Evolutionary conservation across 2,113 vertebrate genomes (phyloP), one percentile per base, ranked within the genome.

Genomic region (Nibea coibor): DNA sequence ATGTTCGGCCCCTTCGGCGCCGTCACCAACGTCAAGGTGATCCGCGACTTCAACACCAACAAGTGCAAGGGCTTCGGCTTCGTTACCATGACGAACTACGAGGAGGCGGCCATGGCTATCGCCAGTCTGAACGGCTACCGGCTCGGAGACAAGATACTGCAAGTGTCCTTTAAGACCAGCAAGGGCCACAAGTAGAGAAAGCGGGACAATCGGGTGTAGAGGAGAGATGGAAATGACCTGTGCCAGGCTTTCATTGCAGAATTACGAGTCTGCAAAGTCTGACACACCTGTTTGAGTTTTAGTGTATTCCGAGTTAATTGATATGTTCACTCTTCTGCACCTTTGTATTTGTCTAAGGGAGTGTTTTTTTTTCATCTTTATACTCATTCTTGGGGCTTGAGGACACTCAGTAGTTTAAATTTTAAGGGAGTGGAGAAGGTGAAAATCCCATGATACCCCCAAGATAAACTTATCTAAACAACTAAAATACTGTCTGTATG

Each of bases 61-160:
- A 99, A 99, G 96, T 99, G 98, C 96, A 99, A 99, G 95, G 98
- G 98, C 88, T 99, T 99, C 91, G 98, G 98, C 91, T 99, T 99
- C 94, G 98, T 99, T 90, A 99, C 98, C 94, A 99, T 99, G 98
- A 97, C 97, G 86, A 99, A 99, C 96, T 99, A 99, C 95, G 98
- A 99, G 95, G 98, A 99, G 95, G 98, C 98, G 31, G 97, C 98
- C 82, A 98, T 99, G 97, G 97, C 98, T 93, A 99, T 99, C 91
- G 97, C 97, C 84, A 99, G 97, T 93, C 96, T 99, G 91, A 99
- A 99, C 57, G 98, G 97, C 93, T 99, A 98, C 94, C 97, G 97
- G 92, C 96, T 99, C 63, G 97, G 98, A 94, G 98, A 99, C 97
- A 99, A 99, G 94, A 97, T 98, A 88, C 96, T 99, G 91, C 98